Base-by-base conservation (phyloP, 2,797 vertebrate genomes). In the Acridotheres tristis region DNA sequence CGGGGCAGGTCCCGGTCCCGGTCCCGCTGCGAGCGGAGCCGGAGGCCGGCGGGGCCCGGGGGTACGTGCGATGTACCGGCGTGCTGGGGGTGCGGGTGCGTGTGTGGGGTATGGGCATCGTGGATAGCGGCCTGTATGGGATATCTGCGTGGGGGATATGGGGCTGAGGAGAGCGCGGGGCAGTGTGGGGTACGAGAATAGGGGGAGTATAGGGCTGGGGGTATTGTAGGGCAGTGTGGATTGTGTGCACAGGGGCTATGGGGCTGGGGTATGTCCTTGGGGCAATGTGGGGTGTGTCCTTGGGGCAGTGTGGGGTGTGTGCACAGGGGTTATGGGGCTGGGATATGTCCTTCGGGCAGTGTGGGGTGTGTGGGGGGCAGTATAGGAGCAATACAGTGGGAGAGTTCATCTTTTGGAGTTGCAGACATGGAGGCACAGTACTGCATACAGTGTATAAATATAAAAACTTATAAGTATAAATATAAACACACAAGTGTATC, bases 291-390 rank as follows among this genome's bases (percentile, higher is more conserved):
- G 32, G 3, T 11, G 0, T 4, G 2, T 62, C 5, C 36, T 36
- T 36, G 36, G 36, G 26, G 48, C 48, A 27, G 25, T 26, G 16
- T 50, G 48, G 50, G 26, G 15, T 50, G 26, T 48, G 23, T 14
- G 47, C 23, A 25, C 7, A 5, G 40, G 22, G 34, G 62, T 16
- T 19, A 1, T 29, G 8, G 50, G 63, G 26, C 10, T 29, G 7
- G 8, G 32, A 3, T 11, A 0, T 4, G 2, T 62, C 5, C 0
- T 1, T 34, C 4, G 42, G 17, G 29, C 27, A 17, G 4, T 47
- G 6, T 30, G 42, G 55, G 16, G 21, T 25, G 6, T 55, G 53
- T 57, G 21, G 10, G 32, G 19, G 50, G 30, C 58, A 63, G 17
- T 43, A 9, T 9, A 10, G 74, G 32, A 42, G 1, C 58, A 25